These are phyloP conservation scores for Menidia menidia DNA, from an alignment of 2,797 vertebrate genomes.

Conservation along the genomic window DNA sequence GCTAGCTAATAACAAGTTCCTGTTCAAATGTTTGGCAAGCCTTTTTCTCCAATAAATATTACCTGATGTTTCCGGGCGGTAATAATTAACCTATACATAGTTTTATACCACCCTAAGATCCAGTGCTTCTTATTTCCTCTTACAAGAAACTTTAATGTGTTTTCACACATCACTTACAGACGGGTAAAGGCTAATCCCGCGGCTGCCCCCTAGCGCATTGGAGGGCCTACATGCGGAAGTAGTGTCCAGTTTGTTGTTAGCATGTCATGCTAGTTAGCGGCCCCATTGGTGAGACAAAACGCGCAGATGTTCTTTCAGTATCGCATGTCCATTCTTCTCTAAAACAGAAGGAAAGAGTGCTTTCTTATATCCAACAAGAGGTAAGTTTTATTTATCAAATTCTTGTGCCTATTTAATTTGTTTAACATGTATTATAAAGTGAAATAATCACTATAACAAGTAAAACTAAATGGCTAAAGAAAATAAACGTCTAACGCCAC, in stretches of 20 bases:
- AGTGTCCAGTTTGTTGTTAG: constrained; percentile 22
- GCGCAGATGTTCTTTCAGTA: background rate
- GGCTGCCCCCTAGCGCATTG: constrained; percentile 2
- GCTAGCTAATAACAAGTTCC: constrained; percentile 1
- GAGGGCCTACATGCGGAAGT: constrained; percentile 38
- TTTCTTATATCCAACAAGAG: no score
- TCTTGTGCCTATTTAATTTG: no score
- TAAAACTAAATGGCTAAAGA: no score
- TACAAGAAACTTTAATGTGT: background rate
- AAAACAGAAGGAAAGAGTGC: background rate
- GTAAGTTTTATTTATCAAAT: no score
- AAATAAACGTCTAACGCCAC: no score
- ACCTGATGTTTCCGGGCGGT: constrained; percentile 12
- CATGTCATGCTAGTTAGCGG: constrained; percentile 20
- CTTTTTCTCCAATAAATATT: background rate
- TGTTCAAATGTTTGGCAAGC: background rate
- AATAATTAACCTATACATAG: background rate
- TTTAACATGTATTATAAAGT: no score
- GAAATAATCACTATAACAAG: no score
- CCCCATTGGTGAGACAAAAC: background rate
- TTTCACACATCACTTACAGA: background rate
- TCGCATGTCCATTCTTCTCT: background rate
- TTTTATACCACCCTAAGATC: background rate
- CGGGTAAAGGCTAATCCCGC: background rate
- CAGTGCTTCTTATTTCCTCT: no score